A percentile compares a stretch with the other conserved stretches of the same genome.
These are phyloP conservation scores for Sinocyclocheilus anophthalmus DNA, from an alignment of 2,113 vertebrate species.

Conservation along the genomic window DNA sequence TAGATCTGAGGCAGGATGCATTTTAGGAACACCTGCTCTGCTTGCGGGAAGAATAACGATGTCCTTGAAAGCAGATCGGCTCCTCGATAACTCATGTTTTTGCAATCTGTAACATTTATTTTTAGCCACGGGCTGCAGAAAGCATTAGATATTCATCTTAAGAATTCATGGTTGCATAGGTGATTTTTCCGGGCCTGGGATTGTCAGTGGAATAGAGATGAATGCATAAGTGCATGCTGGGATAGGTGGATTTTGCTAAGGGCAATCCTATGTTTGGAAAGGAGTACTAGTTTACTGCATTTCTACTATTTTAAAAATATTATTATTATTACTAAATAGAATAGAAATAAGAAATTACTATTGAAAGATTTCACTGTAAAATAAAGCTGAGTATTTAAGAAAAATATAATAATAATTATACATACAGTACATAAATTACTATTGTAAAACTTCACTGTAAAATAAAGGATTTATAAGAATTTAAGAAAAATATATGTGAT, in stretches of 20 bases:
- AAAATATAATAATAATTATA: too few relatives aligned
- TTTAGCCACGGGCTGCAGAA: slow-evolving; percentile 34
- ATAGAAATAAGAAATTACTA: too few relatives aligned
- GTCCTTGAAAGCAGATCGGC: slow-evolving; percentile 28
- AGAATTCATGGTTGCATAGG: slow-evolving; percentile 17
- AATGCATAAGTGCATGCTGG: slow-evolving; percentile 31
- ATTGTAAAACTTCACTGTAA: too few relatives aligned
- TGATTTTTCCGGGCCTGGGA: slow-evolving; percentile 11
- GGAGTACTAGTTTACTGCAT: neutral
- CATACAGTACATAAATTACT: too few relatives aligned
- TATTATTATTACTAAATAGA: neutral
- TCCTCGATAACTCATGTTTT: slow-evolving; percentile 37
- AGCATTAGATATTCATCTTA: slow-evolving; percentile 47
- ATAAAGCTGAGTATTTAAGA: too few relatives aligned
- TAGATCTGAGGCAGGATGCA: neutral
- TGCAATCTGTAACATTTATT: slow-evolving; percentile 39
- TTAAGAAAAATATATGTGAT: too few relatives aligned
- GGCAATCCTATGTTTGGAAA: neutral
- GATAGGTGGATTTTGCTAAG: slow-evolving; percentile 29
- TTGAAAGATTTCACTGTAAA: too few relatives aligned
- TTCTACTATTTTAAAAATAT: too few relatives aligned
- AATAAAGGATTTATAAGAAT: too few relatives aligned
- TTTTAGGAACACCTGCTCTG: slow-evolving; percentile 14
- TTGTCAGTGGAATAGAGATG: slow-evolving; percentile 37
- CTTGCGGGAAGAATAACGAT: slow-evolving; percentile 27